Base-by-base conservation (phyloP, 2,797 vertebrate species). In the Pseudomugil gertrudae region DNA sequence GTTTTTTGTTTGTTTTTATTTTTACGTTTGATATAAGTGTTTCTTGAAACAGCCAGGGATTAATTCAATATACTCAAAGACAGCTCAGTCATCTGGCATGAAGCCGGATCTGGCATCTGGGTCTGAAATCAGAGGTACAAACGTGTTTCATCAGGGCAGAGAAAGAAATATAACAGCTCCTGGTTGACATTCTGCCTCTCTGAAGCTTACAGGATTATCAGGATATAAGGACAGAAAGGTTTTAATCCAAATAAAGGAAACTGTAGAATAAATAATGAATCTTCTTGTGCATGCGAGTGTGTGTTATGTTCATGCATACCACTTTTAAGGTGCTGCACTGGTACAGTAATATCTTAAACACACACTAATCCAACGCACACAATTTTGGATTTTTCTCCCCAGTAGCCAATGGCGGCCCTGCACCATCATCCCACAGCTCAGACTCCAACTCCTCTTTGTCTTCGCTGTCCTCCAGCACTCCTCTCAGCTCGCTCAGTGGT, bases 371-470 rank as follows among this genome's bases (percentile, higher is more conserved):
- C 58, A 15, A 51, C 1, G 38, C 65, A 8, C 47, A 59, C 65
- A 33, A 73, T 79, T 63, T 45, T 64, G 52, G 9, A 24, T 54
- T 79, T 50, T 80, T 38, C 57, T 76, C 63, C 45, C 69, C 90
- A 99, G 97, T 96, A 93, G 94, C 93, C 83, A 96, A 95, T 1
- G 95, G 95, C 1, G 86, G 66, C 33, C 92, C 93, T 60, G 93
- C 93, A 73, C 91, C 95, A 79, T 94, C 94, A 66, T 95, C 94
- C 17, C 95, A 94, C 4, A 89, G 93, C 40, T 98, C 96, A 0
- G 96, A 96, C 87, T 96, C 96, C 77, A 95, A 95, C 88, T 99
- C 98, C 24, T 97, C 96, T 4, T 87, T 93, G 72, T 99, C 96
- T 54, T 99, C 98, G 1, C 91, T 94, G 63, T 95, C 96, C 67